A percentile compares a stretch with the other conserved stretches of the same genome.
These are phyloP conservation scores for Chaetodon auriga DNA, from an alignment of 2,113 vertebrate species.

Conservation along the genomic window DNA sequence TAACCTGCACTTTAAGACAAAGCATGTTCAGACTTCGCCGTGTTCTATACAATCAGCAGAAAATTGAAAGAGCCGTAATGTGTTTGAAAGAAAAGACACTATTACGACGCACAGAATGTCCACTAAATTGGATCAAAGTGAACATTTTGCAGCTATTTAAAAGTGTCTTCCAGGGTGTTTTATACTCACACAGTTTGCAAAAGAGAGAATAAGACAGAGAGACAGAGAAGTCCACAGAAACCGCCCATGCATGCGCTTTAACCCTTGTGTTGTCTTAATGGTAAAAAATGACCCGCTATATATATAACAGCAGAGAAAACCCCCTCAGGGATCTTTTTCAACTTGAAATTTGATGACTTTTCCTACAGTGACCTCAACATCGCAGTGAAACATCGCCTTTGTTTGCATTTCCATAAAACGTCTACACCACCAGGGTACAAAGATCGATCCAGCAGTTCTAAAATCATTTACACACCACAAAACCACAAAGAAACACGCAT, in stretches of 20 bases:
- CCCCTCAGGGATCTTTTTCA: no score
- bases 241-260: neutral
- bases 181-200: constrained; percentile 23
- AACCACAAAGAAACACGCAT: no score
- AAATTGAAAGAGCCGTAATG: constrained; percentile 1
- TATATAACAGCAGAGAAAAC: no score
- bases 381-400: no score
- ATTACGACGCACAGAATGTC: neutral
- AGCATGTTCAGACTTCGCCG: neutral
- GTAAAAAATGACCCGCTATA: no score
- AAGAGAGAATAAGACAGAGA: constrained; percentile 6
- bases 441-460: no score
- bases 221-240: neutral
- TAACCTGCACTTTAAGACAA: constrained; percentile 16
- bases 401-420: no score
- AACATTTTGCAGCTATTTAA: constrained; percentile 26
- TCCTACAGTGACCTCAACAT: no score
- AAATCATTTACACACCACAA: no score
- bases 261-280: neutral
- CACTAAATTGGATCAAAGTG: constrained; percentile 8
- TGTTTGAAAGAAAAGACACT: neutral
- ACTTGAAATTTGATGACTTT: no score
- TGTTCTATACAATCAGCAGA: neutral
- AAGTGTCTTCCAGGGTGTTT: neutral
- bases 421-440: no score